phyloP scores from a whole-genome alignment of 2,797 vertebrate species.

The Oreortyx pictus region DNA sequence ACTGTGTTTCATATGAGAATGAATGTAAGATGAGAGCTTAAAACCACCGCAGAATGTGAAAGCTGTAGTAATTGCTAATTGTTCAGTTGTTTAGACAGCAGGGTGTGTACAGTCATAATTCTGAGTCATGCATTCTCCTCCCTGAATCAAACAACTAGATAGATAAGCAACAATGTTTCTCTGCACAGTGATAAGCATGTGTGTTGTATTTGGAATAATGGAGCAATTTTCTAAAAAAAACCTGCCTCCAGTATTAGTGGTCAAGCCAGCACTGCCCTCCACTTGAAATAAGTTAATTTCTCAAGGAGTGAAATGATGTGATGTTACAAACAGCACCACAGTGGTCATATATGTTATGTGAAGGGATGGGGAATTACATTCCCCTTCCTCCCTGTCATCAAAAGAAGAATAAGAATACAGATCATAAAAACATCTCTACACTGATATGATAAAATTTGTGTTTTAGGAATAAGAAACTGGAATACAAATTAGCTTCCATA shows the following conservation, averaged over 20 bases:
- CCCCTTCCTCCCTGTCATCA: neutral
- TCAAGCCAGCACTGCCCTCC: neutral
- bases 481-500: neutral
- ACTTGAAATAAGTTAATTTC: neutral
- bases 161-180: conserved; percentile 22
- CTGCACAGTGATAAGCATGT: neutral
- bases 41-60: neutral
- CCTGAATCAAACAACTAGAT: neutral
- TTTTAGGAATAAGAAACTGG: neutral
- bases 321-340: neutral
- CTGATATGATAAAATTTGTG: neutral
- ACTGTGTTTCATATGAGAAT: neutral
- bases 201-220: neutral
- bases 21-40: neutral
- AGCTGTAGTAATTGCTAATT: neutral
- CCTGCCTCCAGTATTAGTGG: neutral
- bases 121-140: conserved; percentile 43
- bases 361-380: neutral
- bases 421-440: neutral
- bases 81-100: conserved; percentile 38
- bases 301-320: neutral
- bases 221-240: neutral
- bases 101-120: neutral
- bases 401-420: neutral
- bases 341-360: neutral